Base-by-base conservation (phyloP, 2,113 vertebrate genomes). In the Zosterops pallidus region DNA sequence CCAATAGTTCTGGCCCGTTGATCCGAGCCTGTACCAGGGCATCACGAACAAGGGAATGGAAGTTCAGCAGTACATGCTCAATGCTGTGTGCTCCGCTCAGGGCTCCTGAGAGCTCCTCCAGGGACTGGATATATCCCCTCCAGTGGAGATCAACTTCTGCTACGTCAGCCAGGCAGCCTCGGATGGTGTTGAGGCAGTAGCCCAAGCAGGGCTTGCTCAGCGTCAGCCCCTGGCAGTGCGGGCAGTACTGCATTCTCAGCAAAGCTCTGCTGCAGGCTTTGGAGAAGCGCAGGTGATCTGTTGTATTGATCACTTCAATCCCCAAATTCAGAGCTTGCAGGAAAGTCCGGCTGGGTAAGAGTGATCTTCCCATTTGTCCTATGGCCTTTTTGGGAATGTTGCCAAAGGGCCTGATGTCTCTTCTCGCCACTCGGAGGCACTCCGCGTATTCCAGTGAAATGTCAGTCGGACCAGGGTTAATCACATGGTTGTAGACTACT, bases 251-350 rank as follows among this genome's bases (percentile, higher is more conserved):
- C 98, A 99, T 98, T 68, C 97, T 98, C 90, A 99, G 97, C 24
- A 99, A 95, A 9, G 98, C 98, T n/a, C 97, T 97, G 62, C 97
- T 94, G 85, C 99, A 99, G 64, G 99, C 99, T 11, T 98, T 98
- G 91, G 98, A 98, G 91, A 98, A 97, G 81, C 71, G 98, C 57
- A 98, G 90, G 59, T 99, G 98, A 89, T 99, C 99, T 4, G 99
- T 99, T 29, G 98, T 99, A 67, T 99, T 99, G 96, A 99, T 99
- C 92, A 99, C 98, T 98, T 99, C 99, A 8, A 99, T 98, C 68
- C 98, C 99, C 44, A 99, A 97, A 92, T 99, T 98, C 89, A 99
- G 97, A 1, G 99, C 98, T 95, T 99, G 99, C 50, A 99, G 97
- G 57, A 99, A 98, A 7, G 98, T 95, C 72, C 98, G 97, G 64